A percentile compares a stretch with the other conserved stretches of the same genome.
Conservation (phyloP, 2,113 vertebrate genomes). For the Paedocypris sp. region DNA sequence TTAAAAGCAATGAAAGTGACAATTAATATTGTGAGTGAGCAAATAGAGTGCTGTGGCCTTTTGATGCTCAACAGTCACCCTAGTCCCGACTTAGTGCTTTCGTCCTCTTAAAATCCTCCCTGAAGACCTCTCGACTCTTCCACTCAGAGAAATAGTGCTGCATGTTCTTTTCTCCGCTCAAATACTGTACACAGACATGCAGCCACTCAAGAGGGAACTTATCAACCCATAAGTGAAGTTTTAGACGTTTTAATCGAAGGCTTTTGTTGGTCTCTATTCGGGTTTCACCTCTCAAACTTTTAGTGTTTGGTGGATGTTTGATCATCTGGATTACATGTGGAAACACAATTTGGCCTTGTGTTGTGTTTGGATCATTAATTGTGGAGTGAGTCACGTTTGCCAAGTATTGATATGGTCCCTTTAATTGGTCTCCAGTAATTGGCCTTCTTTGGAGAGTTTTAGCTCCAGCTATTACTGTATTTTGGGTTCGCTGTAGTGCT, state of each 20-base stretch:
- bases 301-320: neutral
- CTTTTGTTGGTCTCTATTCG: neutral
- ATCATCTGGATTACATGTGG: too few relatives aligned
- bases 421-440: too few relatives aligned
- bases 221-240: neutral
- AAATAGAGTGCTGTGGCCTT: constrained; percentile 29
- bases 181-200: neutral
- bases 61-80: constrained; percentile 26
- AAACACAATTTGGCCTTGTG: too few relatives aligned
- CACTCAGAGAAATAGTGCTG: constrained; percentile 11
- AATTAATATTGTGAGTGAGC: constrained; percentile 33
- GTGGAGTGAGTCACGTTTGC: too few relatives aligned
- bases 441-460: too few relatives aligned
- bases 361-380: too few relatives aligned
- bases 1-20: constrained; percentile 33
- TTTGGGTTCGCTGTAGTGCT: too few relatives aligned
- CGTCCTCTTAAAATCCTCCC: constrained; percentile 15
- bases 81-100: constrained; percentile 21
- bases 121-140: constrained; percentile 24
- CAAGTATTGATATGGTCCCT: too few relatives aligned
- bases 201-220: neutral
- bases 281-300: too few relatives aligned
- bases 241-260: neutral
- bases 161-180: constrained; percentile 19
- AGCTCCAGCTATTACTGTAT: too few relatives aligned